These are phyloP conservation scores for Eupleurogrammus muticus DNA, from an alignment of 2,797 vertebrate genomes.

Conservation along the genomic window DNA sequence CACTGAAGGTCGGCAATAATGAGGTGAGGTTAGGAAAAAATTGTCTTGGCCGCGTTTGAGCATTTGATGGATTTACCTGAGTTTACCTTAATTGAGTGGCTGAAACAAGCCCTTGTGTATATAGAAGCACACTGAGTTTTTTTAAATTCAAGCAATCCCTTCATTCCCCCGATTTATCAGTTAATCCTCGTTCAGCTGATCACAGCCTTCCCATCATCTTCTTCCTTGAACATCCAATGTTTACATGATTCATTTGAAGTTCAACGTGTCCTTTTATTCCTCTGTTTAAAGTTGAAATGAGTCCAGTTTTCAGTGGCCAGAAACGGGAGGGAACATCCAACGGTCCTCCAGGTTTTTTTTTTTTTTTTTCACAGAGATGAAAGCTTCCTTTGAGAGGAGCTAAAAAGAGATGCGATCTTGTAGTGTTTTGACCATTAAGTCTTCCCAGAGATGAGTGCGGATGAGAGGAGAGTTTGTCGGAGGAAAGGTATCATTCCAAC, in stretches of 20 bases:
- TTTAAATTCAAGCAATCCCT: constrained; percentile 35
- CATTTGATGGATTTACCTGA: constrained; percentile 59
- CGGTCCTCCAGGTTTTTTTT: constrained; percentile 5
- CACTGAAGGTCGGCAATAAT: constrained; percentile 54
- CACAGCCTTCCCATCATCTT: constrained; percentile 20
- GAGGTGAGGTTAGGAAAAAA: constrained; percentile 53
- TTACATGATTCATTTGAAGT: constrained; percentile 7
- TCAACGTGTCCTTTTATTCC: not conserved
- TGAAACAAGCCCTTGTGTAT: constrained; percentile 29
- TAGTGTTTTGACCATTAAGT: constrained; percentile 27
- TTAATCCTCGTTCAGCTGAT: constrained; percentile 48
- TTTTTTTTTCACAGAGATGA: constrained; percentile 47
- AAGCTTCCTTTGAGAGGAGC: constrained; percentile 39
- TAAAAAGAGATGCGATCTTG: constrained; percentile 46
- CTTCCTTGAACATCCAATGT: constrained; percentile 10
- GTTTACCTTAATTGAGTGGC: constrained; percentile 48
- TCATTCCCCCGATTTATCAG: constrained; percentile 41
- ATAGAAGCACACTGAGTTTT: constrained; percentile 37
- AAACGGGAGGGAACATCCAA: constrained; percentile 6
- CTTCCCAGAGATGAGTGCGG: constrained; percentile 18
- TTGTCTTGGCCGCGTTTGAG: constrained; percentile 26
- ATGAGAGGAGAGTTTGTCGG: constrained; percentile 36
- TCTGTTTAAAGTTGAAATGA: constrained; percentile 8
- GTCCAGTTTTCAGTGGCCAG: constrained; percentile 28
- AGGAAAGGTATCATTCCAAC: constrained; percentile 38